A percentile compares a stretch with the other conserved stretches of the same genome.
These are phyloP conservation scores for Poeciliopsis prolifica DNA, from an alignment of 2,113 vertebrate genomes.

Conservation along the genomic window DNA sequence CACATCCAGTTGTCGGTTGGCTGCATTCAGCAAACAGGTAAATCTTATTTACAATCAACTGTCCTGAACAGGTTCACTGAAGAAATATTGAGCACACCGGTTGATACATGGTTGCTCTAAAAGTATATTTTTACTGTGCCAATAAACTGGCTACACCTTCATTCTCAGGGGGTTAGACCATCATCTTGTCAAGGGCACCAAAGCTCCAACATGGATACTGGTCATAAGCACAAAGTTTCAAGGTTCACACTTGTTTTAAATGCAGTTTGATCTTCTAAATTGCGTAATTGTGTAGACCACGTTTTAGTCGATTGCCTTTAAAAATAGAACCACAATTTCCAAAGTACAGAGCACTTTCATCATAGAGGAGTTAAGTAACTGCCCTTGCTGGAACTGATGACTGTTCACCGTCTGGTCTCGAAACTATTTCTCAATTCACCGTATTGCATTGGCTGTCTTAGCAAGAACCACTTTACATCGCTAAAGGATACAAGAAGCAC, in stretches of 20 bases:
- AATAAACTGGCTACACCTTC: neutral
- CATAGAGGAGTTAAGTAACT: slow-evolving; percentile 38
- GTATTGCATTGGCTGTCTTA: slow-evolving; percentile 6
- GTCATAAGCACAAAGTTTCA: neutral
- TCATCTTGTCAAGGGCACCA: too few relatives aligned
- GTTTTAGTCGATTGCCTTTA: neutral
- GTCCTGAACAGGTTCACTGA: neutral
- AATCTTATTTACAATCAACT: neutral
- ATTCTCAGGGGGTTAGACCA: neutral
- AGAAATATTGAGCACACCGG: neutral
- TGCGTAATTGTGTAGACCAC: neutral
- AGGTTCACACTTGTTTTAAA: neutral
- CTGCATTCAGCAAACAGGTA: neutral
- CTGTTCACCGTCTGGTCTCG: slow-evolving; percentile 40
- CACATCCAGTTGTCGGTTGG: too few relatives aligned
- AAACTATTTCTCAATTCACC: slow-evolving; percentile 40
- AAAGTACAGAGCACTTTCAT: slow-evolving; percentile 25
- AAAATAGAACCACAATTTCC: neutral
- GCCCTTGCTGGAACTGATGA: slow-evolving; percentile 35
- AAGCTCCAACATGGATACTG: too few relatives aligned
- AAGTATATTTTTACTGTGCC: neutral
- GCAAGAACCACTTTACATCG: slow-evolving; percentile 8
- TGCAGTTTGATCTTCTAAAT: neutral
- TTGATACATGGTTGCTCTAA: neutral
- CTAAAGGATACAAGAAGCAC: slow-evolving; percentile 14